A percentile compares a stretch with the other conserved stretches of the same genome.
phyloP scores from a whole-genome alignment of 1,140 invertebrate genomes.

The Coelopa frigida region DNA sequence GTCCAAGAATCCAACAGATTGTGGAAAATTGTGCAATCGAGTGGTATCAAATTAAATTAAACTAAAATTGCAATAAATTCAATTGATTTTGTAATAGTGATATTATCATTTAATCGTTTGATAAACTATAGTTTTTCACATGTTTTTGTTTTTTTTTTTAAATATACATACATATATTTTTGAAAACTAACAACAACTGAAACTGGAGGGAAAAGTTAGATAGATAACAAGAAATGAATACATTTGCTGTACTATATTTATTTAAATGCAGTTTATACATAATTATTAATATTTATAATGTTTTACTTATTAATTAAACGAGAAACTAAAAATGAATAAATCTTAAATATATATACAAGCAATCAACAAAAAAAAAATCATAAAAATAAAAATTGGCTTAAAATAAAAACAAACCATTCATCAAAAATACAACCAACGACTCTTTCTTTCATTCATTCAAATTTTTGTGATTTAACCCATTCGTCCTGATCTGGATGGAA shows the following conservation, averaged over 20 bases:
- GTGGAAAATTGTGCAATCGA: background rate
- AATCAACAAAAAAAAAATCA: conserved; percentile 1
- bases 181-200: background rate
- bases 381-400: conserved; percentile 10
- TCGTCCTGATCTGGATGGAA: too few species aligned
- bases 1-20: background rate
- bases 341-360: too few species aligned
- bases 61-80: conserved; percentile 5
- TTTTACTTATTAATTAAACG: background rate
- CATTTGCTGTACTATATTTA: too few species aligned
- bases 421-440: background rate
- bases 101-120: too few species aligned
- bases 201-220: too few species aligned
- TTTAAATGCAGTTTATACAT: background rate
- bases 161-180: conserved; percentile 2
- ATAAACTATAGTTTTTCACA: too few species aligned
- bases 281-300: background rate
- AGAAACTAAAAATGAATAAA: too few species aligned
- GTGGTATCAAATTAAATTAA: background rate
- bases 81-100: conserved; percentile 1
- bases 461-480: too few species aligned
- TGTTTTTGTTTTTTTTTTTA: too few species aligned
- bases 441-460: too few species aligned
- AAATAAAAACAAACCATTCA: conserved; percentile 14
- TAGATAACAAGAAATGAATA: too few species aligned